These are phyloP conservation scores for Plebejus melissa DNA, from an alignment of 2,888 invertebrate genomes.

Conservation along the genomic window DNA sequence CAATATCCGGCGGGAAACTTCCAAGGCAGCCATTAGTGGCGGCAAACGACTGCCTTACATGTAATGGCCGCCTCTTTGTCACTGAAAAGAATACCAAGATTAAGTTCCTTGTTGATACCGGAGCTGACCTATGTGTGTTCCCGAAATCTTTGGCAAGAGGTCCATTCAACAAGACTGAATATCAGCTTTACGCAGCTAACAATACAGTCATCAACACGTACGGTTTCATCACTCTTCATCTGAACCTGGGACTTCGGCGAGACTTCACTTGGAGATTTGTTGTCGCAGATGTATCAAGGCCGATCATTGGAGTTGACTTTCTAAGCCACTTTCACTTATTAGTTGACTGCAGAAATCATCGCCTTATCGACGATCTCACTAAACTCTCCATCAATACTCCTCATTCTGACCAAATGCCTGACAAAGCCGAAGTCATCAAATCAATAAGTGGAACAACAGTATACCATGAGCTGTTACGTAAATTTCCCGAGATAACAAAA, in stretches of 20 bases:
- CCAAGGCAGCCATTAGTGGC: constrained; percentile 40
- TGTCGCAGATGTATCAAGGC: constrained; percentile 45
- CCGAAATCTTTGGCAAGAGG: constrained; percentile 27
- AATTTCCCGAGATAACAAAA: background rate
- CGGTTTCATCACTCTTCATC: no score
- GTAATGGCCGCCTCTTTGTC: constrained; percentile 36
- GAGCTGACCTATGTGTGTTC: constrained; percentile 14
- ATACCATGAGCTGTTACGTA: background rate
- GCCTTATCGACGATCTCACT: constrained; percentile 33
- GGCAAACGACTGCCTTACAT: constrained; percentile 38
- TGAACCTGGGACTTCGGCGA: no score
- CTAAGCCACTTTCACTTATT: constrained; percentile 42
- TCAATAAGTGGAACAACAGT: background rate
- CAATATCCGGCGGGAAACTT: constrained; percentile 37
- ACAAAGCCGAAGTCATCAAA: background rate
- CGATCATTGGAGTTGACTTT: constrained; percentile 51
- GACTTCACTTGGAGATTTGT: constrained; percentile 38
- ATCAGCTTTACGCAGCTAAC: no score
- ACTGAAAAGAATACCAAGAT: constrained; percentile 1
- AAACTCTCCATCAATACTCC: constrained; percentile 28
- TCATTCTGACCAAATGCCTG: background rate
- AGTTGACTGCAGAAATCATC: constrained; percentile 39
- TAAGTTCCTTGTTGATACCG: constrained; percentile 11
- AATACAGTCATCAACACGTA: no score
- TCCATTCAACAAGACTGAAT: no score